Conservation (phyloP, 2,113 vertebrate genomes). For the Ailurus styani region DNA sequence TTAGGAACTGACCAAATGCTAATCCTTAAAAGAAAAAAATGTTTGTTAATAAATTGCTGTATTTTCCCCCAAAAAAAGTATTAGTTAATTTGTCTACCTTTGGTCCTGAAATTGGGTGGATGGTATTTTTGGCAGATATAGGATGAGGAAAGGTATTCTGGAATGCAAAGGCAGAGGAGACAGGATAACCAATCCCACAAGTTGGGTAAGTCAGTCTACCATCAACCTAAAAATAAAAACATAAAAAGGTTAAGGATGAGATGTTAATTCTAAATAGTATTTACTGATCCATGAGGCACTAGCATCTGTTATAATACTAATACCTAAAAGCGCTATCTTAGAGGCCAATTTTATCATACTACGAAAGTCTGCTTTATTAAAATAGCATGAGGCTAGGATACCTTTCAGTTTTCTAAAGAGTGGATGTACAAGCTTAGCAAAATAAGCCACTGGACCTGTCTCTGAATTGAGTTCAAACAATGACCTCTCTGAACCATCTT, state of each 20-base stretch:
- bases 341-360: not conserved
- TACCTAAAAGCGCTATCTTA: not conserved
- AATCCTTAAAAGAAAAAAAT: not conserved
- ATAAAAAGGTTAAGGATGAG: not conserved
- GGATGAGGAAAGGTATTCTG: slow-evolving; percentile 77
- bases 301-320: not conserved
- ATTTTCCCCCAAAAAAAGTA: not conserved
- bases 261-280: not conserved
- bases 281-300: not conserved
- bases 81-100: slow-evolving; percentile 76
- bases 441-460: not conserved
- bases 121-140: slow-evolving; percentile 53
- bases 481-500: not conserved
- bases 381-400: not conserved
- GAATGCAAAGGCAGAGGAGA: slow-evolving; percentile 82
- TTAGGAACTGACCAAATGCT: not conserved
- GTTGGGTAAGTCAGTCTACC: slow-evolving; percentile 76
- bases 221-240: slow-evolving; percentile 78
- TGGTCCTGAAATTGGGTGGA: slow-evolving; percentile 73
- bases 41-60: not conserved
- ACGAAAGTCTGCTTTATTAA: not conserved
- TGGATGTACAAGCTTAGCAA: not conserved
- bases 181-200: slow-evolving; percentile 79
- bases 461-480: not conserved
- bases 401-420: not conserved